These are phyloP conservation scores for Amorpha juglandis DNA, from an alignment of 2,888 invertebrate genomes.

Conservation along the genomic window DNA sequence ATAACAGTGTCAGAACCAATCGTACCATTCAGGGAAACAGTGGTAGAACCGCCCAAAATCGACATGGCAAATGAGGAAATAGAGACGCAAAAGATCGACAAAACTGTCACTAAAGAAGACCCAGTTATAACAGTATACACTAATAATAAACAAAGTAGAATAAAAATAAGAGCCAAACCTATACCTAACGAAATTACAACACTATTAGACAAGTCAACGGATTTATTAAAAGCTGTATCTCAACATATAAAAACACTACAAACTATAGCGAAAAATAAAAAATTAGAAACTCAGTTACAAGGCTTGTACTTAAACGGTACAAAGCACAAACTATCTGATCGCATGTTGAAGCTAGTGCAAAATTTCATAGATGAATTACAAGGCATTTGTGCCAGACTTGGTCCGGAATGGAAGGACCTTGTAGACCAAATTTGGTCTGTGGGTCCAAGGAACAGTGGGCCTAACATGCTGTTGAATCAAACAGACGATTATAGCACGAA, in stretches of 20 bases:
- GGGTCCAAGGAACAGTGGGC: slow-evolving; percentile 94
- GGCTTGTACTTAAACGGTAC: slow-evolving; percentile 57
- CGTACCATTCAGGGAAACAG: slow-evolving; percentile 97
- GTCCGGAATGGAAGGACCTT: slow-evolving; percentile 78
- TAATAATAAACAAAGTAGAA: slow-evolving; percentile 87
- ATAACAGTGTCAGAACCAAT: slow-evolving; percentile 97
- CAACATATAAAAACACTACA: slow-evolving; percentile 74
- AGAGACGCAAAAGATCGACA: slow-evolving; percentile 83
- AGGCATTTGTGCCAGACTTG: slow-evolving; percentile 84
- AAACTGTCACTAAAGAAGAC: slow-evolving; percentile 75
- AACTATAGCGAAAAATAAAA: slow-evolving; percentile 67
- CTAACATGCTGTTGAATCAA: slow-evolving; percentile 94
- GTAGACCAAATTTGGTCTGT: slow-evolving; percentile 94
- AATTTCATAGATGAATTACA: slow-evolving; percentile 84
- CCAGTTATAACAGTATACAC: slow-evolving; percentile 86
- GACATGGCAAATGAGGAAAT: slow-evolving; percentile 95
- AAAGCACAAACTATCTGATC: slow-evolving; percentile 65
- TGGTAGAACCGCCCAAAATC: slow-evolving; percentile 90
- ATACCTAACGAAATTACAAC: slow-evolving; percentile 89
- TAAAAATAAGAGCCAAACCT: slow-evolving; percentile 91
- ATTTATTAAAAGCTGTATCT: slow-evolving; percentile 88
- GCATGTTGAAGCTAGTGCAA: slow-evolving; percentile 75
- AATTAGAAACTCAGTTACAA: slow-evolving; percentile 61
- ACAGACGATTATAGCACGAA: slow-evolving; percentile 86
- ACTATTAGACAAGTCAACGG: slow-evolving; percentile 88